These are phyloP conservation scores for Platycercus adscitus DNA, from an alignment of 2,113 vertebrate species.

Conservation along the genomic window DNA sequence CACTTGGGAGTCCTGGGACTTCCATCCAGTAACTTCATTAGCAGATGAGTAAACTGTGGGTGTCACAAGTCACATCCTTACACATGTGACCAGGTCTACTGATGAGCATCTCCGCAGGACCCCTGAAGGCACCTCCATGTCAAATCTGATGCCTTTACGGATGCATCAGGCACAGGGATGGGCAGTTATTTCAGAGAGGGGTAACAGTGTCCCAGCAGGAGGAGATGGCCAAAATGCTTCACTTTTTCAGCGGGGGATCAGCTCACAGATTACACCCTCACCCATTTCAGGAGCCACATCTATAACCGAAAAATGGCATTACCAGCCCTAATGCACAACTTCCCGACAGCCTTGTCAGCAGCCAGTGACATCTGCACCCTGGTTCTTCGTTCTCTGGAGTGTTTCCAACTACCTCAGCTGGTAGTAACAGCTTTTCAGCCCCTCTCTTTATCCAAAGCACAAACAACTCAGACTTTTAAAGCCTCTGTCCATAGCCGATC, in stretches of 20 bases:
- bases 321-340: background rate
- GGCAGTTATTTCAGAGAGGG: background rate
- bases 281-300: background rate
- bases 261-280: background rate
- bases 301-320: background rate
- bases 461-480: background rate
- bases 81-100: background rate
- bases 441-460: background rate
- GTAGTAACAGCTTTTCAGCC: background rate
- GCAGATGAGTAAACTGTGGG: background rate
- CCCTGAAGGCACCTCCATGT: background rate
- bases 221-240: background rate
- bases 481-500: background rate
- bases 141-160: background rate
- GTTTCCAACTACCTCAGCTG: background rate
- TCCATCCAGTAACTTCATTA: background rate
- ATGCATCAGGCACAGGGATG: background rate
- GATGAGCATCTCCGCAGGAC: rapidly evolving
- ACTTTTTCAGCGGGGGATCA: background rate
- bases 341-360: background rate
- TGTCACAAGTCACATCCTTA: background rate
- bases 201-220: rapidly evolving
- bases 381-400: background rate
- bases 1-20: background rate
- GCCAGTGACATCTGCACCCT: background rate